Evolutionary conservation across 2,113 vertebrate genomes (phyloP).

Genomic region (Hyperopisus bebe): DNA sequence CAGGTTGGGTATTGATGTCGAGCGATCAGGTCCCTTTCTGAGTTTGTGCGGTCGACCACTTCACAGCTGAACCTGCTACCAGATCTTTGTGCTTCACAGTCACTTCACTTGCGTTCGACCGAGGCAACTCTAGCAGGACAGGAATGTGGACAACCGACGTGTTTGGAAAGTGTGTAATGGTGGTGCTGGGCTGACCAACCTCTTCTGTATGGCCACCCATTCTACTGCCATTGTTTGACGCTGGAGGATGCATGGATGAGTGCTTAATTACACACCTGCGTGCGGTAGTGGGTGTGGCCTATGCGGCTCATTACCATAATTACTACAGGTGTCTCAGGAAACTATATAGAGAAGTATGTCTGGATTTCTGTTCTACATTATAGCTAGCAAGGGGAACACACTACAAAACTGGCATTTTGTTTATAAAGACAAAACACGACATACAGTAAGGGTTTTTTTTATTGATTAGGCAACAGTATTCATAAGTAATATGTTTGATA

Average conservation of each 20-base stretch:
- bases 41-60: background rate
- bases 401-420: background rate
- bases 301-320: background rate
- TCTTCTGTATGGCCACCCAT: background rate
- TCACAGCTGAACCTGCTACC: background rate
- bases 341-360: background rate
- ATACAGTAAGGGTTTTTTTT: constrained; percentile 14
- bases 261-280: background rate
- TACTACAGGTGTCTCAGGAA: background rate
- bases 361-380: background rate
- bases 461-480: constrained; percentile 27
- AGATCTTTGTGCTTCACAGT: background rate
- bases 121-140: background rate
- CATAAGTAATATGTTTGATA: constrained; percentile 7
- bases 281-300: background rate
- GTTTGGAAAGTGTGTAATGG: background rate
- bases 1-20: background rate
- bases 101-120: background rate
- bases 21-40: background rate
- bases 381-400: background rate
- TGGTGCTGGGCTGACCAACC: background rate
- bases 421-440: background rate
- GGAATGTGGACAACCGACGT: background rate
- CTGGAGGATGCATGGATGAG: background rate
- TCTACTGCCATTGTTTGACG: background rate